Conservation (phyloP, 2,888 invertebrate species). For the Colostygia pectinataria region DNA sequence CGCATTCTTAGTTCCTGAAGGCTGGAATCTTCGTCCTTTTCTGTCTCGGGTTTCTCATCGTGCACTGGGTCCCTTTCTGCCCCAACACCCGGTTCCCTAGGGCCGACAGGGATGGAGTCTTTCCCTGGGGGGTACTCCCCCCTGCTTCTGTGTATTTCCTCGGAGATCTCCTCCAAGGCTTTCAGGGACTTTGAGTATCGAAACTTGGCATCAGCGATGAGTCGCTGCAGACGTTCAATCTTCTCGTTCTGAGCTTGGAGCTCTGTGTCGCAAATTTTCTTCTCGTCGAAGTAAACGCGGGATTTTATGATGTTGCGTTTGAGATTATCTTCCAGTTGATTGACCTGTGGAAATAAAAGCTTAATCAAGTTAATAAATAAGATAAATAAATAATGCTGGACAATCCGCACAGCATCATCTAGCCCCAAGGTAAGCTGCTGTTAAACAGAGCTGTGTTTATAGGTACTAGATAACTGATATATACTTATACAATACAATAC, state of each 20-base stretch:
- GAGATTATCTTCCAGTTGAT: conserved; percentile 91
- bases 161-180: conserved; percentile 94
- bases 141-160: conserved; percentile 91
- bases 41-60: conserved; percentile 58
- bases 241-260: conserved; percentile 92
- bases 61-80: conserved; percentile 84
- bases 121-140: conserved; percentile 79
- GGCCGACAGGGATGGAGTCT: conserved; percentile 74
- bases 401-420: too few species aligned
- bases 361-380: too few species aligned
- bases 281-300: conserved; percentile 95
- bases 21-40: conserved; percentile 77
- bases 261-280: conserved; percentile 92
- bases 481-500: too few species aligned
- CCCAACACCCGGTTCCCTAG: conserved; percentile 89
- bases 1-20: conserved; percentile 86
- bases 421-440: too few species aligned
- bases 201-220: conserved; percentile 90
- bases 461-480: too few species aligned
- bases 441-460: too few species aligned
- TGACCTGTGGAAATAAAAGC: conserved; percentile 84
- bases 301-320: conserved; percentile 93
- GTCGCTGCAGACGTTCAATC: conserved; percentile 90
- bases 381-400: too few species aligned
- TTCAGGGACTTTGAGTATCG: conserved; percentile 92